These are phyloP conservation scores for Eubucco bourcierii DNA, from an alignment of 2,113 vertebrate genomes.

Conservation along the genomic window DNA sequence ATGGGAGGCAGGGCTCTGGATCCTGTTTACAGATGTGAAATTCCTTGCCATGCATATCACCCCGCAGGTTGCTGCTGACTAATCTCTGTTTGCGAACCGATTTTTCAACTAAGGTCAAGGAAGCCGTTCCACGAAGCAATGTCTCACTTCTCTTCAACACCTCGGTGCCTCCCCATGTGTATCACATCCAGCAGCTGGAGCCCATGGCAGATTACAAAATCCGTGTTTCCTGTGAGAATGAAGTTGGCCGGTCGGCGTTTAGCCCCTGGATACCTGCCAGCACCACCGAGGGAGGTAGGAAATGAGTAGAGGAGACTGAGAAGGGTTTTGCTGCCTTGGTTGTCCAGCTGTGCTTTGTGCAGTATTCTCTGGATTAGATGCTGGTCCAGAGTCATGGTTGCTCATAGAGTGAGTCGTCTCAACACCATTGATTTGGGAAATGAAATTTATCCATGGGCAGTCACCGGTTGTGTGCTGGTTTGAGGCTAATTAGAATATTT, in stretches of 20 bases:
- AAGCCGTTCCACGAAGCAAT: conserved; percentile 67
- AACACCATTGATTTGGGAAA: not conserved
- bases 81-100: conserved; percentile 11
- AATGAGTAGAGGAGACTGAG: not conserved
- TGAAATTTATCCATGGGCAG: not conserved
- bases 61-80: conserved; percentile 12
- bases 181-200: conserved; percentile 79
- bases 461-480: too few relatives aligned
- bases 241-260: conserved; percentile 81
- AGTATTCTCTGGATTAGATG: not conserved
- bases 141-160: conserved; percentile 61
- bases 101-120: conserved; percentile 79
- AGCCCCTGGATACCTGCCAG: conserved; percentile 82
- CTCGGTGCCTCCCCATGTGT: conserved; percentile 80
- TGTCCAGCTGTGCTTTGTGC: not conserved
- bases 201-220: conserved; percentile 86
- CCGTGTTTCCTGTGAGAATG: conserved; percentile 88
- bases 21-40: not conserved
- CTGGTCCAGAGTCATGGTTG: not conserved
- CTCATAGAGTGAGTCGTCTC: not conserved
- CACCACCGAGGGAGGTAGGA: conserved; percentile 91
- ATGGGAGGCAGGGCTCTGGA: not conserved
- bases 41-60: not conserved
- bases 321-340: not conserved
- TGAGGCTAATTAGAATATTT: too few relatives aligned